A percentile compares a stretch with the other conserved stretches of the same genome.
Evolutionary conservation across 2,888 invertebrate species (phyloP).

Genomic region (Drosophila paranaensis): DNA sequence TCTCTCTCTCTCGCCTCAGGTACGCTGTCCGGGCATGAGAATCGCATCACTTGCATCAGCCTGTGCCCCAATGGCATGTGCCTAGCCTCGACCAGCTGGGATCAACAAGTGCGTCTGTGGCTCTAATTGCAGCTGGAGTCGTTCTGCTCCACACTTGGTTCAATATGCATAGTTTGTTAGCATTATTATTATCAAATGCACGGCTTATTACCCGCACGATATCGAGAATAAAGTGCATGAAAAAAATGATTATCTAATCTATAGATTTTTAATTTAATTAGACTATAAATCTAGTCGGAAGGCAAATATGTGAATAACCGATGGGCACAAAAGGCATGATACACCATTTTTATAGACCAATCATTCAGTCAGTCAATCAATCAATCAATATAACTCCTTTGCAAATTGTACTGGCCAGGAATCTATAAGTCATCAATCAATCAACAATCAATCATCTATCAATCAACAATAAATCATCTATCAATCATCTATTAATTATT

Average conservation of each 20-base stretch:
- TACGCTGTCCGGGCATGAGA: conserved; percentile 92
- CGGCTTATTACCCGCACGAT: conserved; percentile 12
- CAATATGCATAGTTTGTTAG: conserved; percentile 40
- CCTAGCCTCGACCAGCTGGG: conserved; percentile 96
- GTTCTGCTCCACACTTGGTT: conserved; percentile 29
- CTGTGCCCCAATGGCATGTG: conserved; percentile 94
- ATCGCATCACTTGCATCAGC: conserved; percentile 93
- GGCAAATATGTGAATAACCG: no score
- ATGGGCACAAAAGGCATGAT: no score
- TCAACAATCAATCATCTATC: no score
- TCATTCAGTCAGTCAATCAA: no score
- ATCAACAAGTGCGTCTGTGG: conserved; percentile 94
- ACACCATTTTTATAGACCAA: no score
- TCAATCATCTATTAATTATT: no score
- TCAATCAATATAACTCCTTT: no score
- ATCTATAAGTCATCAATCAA: no score
- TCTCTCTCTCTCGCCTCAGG: conserved; percentile 85
- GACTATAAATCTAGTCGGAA: no score
- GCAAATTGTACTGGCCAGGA: no score
- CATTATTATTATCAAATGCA: conserved; percentile 23
- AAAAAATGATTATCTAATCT: conserved; percentile 11
- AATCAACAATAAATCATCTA: no score
- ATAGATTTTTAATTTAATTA: not conserved
- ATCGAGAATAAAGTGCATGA: conserved; percentile 50
- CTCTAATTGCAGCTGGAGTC: conserved; percentile 86